Evolutionary conservation across 2,797 vertebrate species (phyloP), one percentile per base, ranked within the genome.

Genomic region (Kryptopterus vitreolus): DNA sequence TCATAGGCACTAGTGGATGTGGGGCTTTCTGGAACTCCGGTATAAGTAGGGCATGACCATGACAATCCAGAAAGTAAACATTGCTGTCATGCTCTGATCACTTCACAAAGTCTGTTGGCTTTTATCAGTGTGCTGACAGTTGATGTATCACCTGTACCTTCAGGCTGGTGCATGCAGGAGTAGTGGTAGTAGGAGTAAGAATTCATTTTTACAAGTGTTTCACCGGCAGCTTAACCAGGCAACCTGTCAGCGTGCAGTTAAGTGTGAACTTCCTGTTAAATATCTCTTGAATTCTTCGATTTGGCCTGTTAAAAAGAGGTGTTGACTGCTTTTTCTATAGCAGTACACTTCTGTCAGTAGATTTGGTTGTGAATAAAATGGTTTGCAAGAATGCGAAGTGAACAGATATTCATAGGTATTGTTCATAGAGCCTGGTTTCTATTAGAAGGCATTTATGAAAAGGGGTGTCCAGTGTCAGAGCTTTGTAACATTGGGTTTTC

Each of bases 1-100:
- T 84, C 81, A 82, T 73, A 73, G 73, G 46, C 73, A 79, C 65
- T 76, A 72, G 81, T 80, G 85, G 77, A 81, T 75, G 68, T 77
- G 74, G 76, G 10, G 75, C 76, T 75, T 70, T 81, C 70, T 77
- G 58, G 75, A 82, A 70, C 70, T 70, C 24, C 6, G 61, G 66
- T 33, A 59, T 73, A 69, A 75, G 55, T 68, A 75, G 63, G 43
- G 55, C 58, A 69, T 55, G 66, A 79, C 35, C 63, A 82, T 65
- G 22, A 68, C 71, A 24, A 6, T 82, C 63, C 63, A 79, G 63
- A 53, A 76, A 61, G 57, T 73, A 75, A 78, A 75, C 71, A 62
- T 31, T 52, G 55, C 48, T 70, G 71, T 70, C 81, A 79, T 55
- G 63, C 63, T 79, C 63, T 62, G 71, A 79, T 70, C 71, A 46